These are phyloP conservation scores for Eurystomus glaucurus DNA, from an alignment of 2,797 vertebrate genomes.

Conservation along the genomic window DNA sequence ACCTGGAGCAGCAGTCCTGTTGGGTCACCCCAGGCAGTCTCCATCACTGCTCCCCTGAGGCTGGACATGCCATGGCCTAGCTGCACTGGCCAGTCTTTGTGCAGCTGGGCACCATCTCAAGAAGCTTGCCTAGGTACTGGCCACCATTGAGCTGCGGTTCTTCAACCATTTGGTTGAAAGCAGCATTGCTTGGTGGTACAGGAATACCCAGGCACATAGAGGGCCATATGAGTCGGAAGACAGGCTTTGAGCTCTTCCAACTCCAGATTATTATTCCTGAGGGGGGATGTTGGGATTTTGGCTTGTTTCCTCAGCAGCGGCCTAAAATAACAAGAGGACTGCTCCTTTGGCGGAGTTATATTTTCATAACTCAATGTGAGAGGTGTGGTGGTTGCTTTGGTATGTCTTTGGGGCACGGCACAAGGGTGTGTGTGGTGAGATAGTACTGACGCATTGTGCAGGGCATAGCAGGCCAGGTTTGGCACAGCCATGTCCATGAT, in stretches of 20 bases:
- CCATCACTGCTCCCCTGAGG: neutral
- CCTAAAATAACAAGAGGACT: neutral
- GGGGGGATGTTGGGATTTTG: neutral
- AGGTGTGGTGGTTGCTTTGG: constrained; percentile 68
- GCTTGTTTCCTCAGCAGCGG: neutral
- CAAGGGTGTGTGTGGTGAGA: constrained; percentile 55
- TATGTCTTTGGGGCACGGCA: constrained; percentile 68
- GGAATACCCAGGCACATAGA: neutral
- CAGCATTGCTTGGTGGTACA: neutral
- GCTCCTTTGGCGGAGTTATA: neutral
- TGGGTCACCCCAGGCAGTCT: neutral
- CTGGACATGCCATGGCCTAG: neutral
- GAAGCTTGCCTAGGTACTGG: neutral
- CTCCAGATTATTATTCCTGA: neutral
- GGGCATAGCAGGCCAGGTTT: constrained; percentile 35
- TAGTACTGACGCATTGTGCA: constrained; percentile 19
- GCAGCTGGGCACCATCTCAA: neutral
- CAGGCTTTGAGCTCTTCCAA: neutral
- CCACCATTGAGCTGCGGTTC: neutral
- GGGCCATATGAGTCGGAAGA: neutral
- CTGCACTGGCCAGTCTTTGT: neutral
- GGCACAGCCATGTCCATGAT: neutral
- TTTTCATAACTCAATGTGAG: neutral
- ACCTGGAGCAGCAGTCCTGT: neutral
- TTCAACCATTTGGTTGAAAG: neutral